These are phyloP conservation scores for Ptilodon capucinus DNA, from an alignment of 2,888 invertebrate species.

Conservation along the genomic window DNA sequence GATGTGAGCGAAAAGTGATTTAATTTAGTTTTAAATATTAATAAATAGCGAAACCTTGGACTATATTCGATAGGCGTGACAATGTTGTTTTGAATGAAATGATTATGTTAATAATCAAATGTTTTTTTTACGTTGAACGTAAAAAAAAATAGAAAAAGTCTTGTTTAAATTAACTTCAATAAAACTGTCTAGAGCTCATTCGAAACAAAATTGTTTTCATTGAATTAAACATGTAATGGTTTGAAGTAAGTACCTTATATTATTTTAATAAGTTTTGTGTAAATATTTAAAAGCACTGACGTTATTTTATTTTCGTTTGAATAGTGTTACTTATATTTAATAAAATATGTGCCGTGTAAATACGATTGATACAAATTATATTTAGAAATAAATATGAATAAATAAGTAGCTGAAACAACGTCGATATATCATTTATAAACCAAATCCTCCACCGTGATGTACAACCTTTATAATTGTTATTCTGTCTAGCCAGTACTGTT, in stretches of 20 bases:
- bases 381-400: constrained; percentile 35
- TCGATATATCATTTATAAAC: constrained; percentile 52
- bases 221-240: constrained; percentile 36
- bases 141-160: no score
- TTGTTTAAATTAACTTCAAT: constrained; percentile 1
- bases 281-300: constrained; percentile 70
- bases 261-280: constrained; percentile 64
- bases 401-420: constrained; percentile 40
- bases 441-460: constrained; percentile 77
- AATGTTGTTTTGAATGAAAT: constrained; percentile 35
- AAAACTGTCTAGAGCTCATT: constrained; percentile 16
- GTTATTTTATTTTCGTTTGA: constrained; percentile 55
- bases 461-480: constrained; percentile 58
- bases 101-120: no score
- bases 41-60: constrained; percentile 24
- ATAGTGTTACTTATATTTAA: constrained; percentile 58
- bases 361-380: constrained; percentile 68
- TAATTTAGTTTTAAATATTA: constrained; percentile 36
- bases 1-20: constrained; percentile 45
- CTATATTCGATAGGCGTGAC: constrained; percentile 21
- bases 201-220: constrained; percentile 32
- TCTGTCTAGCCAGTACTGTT: constrained; percentile 72
- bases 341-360: constrained; percentile 77
- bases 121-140: no score
- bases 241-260: constrained; percentile 70